Evolutionary conservation across 2,888 invertebrate genomes (phyloP), one percentile per base, ranked within the genome.

Genomic region (Empis livida): DNA sequence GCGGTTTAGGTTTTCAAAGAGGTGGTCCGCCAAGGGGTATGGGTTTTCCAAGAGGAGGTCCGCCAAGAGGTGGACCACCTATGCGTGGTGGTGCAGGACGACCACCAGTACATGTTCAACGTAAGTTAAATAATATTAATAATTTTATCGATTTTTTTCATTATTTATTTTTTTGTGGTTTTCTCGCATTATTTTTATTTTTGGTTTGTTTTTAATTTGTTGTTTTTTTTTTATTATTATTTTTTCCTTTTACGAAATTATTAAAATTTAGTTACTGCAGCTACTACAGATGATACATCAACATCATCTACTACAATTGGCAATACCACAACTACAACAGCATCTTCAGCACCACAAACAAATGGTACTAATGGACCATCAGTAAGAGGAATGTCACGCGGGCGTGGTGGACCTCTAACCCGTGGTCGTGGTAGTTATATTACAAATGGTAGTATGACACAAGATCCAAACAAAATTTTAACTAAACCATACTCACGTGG

Each of bases 401-500:
- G 67, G 47, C 63, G 67, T 52, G 66, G 66, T 6, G 60, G 61
- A 20, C 61, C 61, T 10, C 60, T 63, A 23, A 58, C 62, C 3
- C 61, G 65, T 11, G 61, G 67, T 32, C 63, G 67, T n/a, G 63
- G 63, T 31, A 58, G 62, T n/a, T 65, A 65, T 47, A 65, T 65
- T 46, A 56, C 56, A 27, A 47, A 54, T 14, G 50, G 46, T 11
- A 42, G 47, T 9, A 41, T 44, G 52, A 54, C n/a, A 51, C 55
- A 57, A 38, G 57, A 59, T 40, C 49, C 56, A 17, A 57, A 59
- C 10, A 61, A 61, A 44, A 63, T 65, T 41, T 59, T 60, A 40
- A 59, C 60, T 30, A 57, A 57, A 47, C 60, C 64, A 56, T 56
- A 62, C 27, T 55, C 67, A 14, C 61, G 68, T 10, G 68, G 67